A percentile compares a stretch with the other conserved stretches of the same genome.
Conservation (phyloP, 2,888 invertebrate genomes). For the Brenthis ino region DNA sequence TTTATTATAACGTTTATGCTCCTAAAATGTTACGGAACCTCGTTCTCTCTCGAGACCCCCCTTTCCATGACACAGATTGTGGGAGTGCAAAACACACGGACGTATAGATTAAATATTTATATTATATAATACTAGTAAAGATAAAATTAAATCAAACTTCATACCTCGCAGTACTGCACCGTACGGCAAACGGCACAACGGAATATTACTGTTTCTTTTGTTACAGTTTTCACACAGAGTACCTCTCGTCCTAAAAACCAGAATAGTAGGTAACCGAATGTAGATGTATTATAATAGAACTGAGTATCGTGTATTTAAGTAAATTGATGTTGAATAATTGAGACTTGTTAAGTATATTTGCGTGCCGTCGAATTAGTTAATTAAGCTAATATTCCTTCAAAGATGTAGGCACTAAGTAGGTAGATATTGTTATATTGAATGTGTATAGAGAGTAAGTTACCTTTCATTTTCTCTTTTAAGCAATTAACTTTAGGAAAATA, state of each 20-base stretch:
- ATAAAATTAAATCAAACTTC: slow-evolving; percentile 4
- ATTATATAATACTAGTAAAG: background rate
- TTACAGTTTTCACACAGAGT: slow-evolving; percentile 13
- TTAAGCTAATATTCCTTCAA: background rate
- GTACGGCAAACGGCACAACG: background rate
- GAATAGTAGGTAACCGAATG: background rate
- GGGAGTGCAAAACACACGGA: too few relatives aligned
- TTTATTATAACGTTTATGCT: background rate
- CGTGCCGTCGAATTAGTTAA: background rate
- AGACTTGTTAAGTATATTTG: slow-evolving; percentile 3
- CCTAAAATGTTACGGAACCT: too few relatives aligned
- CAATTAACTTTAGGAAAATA: too few relatives aligned
- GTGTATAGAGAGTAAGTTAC: too few relatives aligned
- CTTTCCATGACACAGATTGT: too few relatives aligned
- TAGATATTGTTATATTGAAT: too few relatives aligned
- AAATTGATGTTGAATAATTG: slow-evolving; percentile 11
- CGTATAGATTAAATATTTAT: too few relatives aligned
- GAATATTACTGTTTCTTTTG: slow-evolving; percentile 11
- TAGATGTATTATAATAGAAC: background rate
- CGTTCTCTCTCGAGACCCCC: too few relatives aligned
- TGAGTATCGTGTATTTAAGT: background rate
- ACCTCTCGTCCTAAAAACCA: slow-evolving; percentile 12
- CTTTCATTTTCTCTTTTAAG: too few relatives aligned
- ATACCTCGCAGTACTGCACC: background rate
- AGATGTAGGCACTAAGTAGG: too few relatives aligned